Evolutionary conservation across 2,888 invertebrate species (phyloP), one percentile per base, ranked within the genome.

Genomic region (Polydrusus cervinus): DNA sequence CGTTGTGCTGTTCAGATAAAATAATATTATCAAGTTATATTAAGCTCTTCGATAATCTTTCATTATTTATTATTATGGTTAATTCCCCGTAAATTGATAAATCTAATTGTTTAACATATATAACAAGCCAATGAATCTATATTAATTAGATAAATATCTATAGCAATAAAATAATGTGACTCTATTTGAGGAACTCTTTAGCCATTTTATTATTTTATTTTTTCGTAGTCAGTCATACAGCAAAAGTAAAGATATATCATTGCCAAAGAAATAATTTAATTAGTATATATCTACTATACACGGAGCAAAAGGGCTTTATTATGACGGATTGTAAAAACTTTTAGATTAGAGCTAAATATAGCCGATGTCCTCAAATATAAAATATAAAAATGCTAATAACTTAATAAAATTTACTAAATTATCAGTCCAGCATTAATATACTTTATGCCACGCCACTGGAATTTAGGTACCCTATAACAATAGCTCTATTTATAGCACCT

Each of bases 41-140:
- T 55, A 55, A 55, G 55, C 55, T 55, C 34, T 55, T 34, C 34
- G 14, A 55, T 55, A 55, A 55, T 55, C 55, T 55, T 55, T 62
- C 16, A 43, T 62, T 62, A 62, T 62, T 62, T 62, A 62, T 62
- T 62, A 62, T 62, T 62, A 25, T 20, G 43, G 62, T 62, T 62
- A 62, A 62, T 62, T 45, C 43, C 45, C 62, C 62, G 62, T 62
- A 62, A 43, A 62, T 20, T 62, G 62, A 62, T 62, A 62, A 62
- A 25, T 62, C 43, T 62, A 62, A 45, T 62, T 62, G 62, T 62
- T 62, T 43, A 47, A 62, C 45, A 62, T 47, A 62, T 45, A 62
- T 30, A 7, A 13, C 43, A 62, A 62, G 43, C 62, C 62, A 43
- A 62, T 43, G 25, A 18, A 62, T 25, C 25, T 53, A 53, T 30